Percentiles rank a stretch among this genome's conserved stretches.
Conservation (phyloP, 2,888 invertebrate genomes). For the Geophilus truncorum region DNA sequence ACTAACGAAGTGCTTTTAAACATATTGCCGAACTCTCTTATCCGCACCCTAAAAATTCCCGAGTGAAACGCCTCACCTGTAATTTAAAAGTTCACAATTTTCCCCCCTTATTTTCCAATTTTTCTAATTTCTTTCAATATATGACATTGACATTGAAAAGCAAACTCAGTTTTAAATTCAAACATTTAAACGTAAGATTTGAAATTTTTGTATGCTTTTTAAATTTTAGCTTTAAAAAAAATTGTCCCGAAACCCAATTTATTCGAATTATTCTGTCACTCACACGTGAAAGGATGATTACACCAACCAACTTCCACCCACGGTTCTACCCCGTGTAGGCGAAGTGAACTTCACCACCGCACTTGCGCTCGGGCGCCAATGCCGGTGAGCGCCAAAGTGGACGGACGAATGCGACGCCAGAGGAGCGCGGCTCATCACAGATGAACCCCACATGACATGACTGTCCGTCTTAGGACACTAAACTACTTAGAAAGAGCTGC, state of each 20-base stretch:
- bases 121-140: too few relatives aligned
- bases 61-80: background rate
- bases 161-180: too few relatives aligned
- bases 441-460: background rate
- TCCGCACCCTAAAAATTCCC: background rate
- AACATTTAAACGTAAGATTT: too few relatives aligned
- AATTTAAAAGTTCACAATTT: background rate
- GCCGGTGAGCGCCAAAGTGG: constrained; percentile 18
- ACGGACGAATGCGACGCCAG: background rate
- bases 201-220: too few relatives aligned
- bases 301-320: background rate
- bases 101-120: too few relatives aligned
- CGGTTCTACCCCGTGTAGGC: background rate
- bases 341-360: constrained; percentile 21
- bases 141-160: too few relatives aligned
- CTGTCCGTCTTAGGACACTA: background rate
- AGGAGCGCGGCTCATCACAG: constrained; percentile 4
- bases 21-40: background rate
- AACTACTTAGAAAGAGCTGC: too few relatives aligned
- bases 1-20: background rate
- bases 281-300: background rate
- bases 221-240: too few relatives aligned
- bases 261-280: background rate
- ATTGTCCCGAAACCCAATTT: background rate
- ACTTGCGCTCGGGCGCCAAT: constrained; percentile 10